Percentiles rank a stretch among this genome's conserved stretches.
Conservation (phyloP, 92 coral and sea anemone species). For the Nematostella vectensis region DNA sequence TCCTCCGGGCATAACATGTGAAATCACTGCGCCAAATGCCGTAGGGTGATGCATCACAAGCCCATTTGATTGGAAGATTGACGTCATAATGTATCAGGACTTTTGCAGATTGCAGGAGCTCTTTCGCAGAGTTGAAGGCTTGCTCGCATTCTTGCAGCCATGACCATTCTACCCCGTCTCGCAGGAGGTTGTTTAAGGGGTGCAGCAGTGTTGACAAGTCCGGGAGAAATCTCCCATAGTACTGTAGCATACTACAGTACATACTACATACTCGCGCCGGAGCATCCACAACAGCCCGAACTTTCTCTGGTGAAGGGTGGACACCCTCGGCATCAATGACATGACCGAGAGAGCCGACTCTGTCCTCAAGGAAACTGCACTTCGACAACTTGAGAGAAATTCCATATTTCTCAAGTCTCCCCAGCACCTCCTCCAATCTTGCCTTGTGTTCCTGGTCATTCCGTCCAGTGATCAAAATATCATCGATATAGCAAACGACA, state of each 20-base stretch:
- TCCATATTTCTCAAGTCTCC: no score
- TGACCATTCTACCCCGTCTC: slow-evolving; percentile 12
- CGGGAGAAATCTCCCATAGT: slow-evolving; percentile 5
- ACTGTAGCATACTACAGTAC: neutral
- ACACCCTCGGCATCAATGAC: no score
- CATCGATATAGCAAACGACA: no score
- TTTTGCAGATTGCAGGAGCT: slow-evolving; percentile 9
- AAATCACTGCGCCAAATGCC: slow-evolving; percentile 36
- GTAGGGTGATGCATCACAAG: slow-evolving; percentile 34
- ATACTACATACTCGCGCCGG: neutral
- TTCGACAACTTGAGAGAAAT: no score
- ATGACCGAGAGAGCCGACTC: no score
- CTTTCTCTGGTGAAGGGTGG: slow-evolving; percentile 15
- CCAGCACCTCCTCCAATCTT: neutral
- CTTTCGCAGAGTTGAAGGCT: slow-evolving; percentile 9
- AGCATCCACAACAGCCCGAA: slow-evolving; percentile 9
- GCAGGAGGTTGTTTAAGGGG: slow-evolving; percentile 21
- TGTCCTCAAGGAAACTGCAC: no score
- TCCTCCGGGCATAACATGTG: slow-evolving; percentile 20
- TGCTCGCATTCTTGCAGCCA: neutral
- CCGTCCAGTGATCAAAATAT: no score
- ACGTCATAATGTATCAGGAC: slow-evolving; percentile 26
- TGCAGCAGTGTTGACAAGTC: slow-evolving; percentile 12
- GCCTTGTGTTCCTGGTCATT: no score
- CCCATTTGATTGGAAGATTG: slow-evolving; percentile 26